Conservation (phyloP, 2,113 vertebrate genomes). For the Brachirus orientalis region DNA sequence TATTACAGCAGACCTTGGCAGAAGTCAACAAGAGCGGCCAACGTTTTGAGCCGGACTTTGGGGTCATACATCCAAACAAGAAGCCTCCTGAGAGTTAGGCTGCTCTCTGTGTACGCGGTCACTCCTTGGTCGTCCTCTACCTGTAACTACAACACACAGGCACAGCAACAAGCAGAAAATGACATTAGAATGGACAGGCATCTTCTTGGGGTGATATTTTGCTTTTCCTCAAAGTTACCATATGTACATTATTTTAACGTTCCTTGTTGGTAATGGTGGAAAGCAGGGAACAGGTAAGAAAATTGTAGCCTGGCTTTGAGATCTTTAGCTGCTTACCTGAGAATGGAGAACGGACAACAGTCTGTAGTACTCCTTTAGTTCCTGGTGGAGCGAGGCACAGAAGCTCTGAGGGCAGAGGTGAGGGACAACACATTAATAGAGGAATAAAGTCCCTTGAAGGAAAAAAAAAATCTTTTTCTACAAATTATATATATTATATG, state of each 20-base stretch:
- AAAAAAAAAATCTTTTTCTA: too few species aligned
- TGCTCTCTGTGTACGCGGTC: conserved; percentile 87
- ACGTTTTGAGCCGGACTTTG: conserved; percentile 93
- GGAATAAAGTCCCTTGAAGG: too few species aligned
- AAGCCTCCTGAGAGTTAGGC: conserved; percentile 91
- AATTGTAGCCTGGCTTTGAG: too few species aligned
- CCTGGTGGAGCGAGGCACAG: conserved; percentile 96
- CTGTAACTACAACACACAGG: conserved; percentile 84
- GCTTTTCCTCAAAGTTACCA: too few species aligned
- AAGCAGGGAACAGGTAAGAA: too few species aligned
- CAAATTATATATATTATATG: neutral
- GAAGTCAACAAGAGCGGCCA: conserved; percentile 96
- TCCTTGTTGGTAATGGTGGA: too few species aligned
- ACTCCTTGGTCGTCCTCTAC: conserved; percentile 96
- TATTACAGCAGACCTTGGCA: conserved; percentile 89
- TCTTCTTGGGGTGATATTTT: too few species aligned
- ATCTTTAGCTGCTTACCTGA: conserved; percentile 81
- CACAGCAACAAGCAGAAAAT: neutral
- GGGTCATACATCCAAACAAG: conserved; percentile 98
- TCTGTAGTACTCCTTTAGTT: conserved; percentile 96
- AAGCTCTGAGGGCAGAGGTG: conserved; percentile 86
- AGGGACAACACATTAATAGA: neutral
- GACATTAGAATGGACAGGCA: too few species aligned
- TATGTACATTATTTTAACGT: too few species aligned
- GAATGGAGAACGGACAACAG: conserved; percentile 96